Evolutionary conservation across 2,797 vertebrate species (phyloP).

Genomic region (Tinamus major): DNA sequence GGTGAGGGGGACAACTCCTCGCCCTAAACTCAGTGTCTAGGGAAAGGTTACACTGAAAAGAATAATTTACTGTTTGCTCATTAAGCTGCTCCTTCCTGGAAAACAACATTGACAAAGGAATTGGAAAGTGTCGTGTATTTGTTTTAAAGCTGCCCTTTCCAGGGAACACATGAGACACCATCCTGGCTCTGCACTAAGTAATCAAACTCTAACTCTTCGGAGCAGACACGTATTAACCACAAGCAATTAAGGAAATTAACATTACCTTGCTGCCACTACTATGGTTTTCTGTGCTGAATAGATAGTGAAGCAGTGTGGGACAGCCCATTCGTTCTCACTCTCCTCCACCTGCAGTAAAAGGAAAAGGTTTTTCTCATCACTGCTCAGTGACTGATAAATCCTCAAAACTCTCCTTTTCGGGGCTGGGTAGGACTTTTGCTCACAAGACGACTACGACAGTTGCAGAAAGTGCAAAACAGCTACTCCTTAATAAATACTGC

Average conservation of each 20-base stretch:
- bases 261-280: constrained; percentile 94
- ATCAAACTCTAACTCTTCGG: neutral
- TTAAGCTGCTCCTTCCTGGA: neutral
- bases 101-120: neutral
- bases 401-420: neutral
- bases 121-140: neutral
- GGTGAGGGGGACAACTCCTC: neutral
- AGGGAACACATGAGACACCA: neutral
- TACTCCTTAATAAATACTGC: neutral
- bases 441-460: neutral
- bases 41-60: neutral
- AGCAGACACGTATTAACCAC: neutral
- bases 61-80: rapidly evolving
- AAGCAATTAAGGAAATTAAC: neutral
- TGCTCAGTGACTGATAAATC: neutral
- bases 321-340: constrained; percentile 88
- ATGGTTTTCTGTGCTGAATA: constrained; percentile 93
- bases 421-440: neutral
- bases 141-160: neutral
- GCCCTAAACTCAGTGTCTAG: neutral
- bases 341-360: constrained; percentile 87
- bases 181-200: neutral
- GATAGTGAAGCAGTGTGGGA: constrained; percentile 96
- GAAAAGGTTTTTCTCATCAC: neutral
- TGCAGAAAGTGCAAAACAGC: neutral